These are phyloP conservation scores for Orchestes rusci DNA, from an alignment of 2,888 invertebrate species.

Conservation along the genomic window DNA sequence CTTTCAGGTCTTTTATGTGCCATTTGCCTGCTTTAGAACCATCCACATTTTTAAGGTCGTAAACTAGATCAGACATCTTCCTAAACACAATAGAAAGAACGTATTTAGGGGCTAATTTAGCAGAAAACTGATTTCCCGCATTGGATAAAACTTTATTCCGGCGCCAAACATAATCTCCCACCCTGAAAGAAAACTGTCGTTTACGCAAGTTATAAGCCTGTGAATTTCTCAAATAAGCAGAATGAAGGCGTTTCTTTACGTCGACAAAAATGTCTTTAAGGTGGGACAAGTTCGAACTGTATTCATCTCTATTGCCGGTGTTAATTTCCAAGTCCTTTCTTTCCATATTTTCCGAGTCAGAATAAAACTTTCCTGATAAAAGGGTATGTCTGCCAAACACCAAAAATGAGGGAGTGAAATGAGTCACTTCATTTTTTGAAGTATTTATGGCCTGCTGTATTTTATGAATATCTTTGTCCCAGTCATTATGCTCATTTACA, in stretches of 20 bases:
- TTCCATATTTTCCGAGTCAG: too few relatives aligned
- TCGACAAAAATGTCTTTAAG: constrained; percentile 3
- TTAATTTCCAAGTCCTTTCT: constrained; percentile 1
- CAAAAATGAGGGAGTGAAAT: constrained; percentile 2
- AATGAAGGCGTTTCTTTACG: constrained; percentile 3
- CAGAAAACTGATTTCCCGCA: constrained; percentile 11
- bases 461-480: neutral
- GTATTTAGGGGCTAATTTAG: constrained; percentile 18
- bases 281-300: neutral
- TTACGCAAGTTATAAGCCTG: constrained; percentile 16
- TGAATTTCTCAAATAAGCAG: constrained; percentile 11
- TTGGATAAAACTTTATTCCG: constrained; percentile 17
- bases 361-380: too few relatives aligned
- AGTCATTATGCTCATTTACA: constrained; percentile 17
- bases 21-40: too few relatives aligned
- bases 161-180: constrained; percentile 18
- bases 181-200: constrained; percentile 9
- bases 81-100: constrained; percentile 6
- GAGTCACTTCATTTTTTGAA: neutral
- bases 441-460: constrained; percentile 1
- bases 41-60: too few relatives aligned
- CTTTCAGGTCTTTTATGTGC: constrained; percentile 8
- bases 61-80: constrained; percentile 6
- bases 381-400: too few relatives aligned
- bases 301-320: constrained; percentile 1